Evolutionary conservation across 2,113 vertebrate genomes (phyloP).

Genomic region (Eclectus roratus): DNA sequence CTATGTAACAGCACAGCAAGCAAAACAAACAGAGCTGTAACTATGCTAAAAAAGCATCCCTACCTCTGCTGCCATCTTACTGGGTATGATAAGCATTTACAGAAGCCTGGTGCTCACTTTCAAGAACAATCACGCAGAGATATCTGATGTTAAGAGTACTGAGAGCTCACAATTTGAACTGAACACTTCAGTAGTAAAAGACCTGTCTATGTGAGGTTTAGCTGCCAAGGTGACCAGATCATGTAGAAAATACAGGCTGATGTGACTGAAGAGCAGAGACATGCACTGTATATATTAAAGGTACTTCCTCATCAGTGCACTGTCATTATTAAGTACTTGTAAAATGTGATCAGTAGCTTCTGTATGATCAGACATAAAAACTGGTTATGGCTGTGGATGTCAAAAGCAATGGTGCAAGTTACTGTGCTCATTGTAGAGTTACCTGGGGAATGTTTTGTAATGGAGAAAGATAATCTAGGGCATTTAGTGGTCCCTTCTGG

Average conservation of each 20-base stretch:
- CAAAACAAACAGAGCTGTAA: constrained; percentile 8
- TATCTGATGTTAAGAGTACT: not conserved
- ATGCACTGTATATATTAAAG: rapidly evolving
- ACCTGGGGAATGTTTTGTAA: not conserved
- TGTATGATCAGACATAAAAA: not conserved
- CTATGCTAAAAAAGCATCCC: not conserved
- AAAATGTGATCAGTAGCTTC: not conserved
- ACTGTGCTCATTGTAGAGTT: not conserved
- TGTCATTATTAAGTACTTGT: not conserved
- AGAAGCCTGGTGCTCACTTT: not conserved
- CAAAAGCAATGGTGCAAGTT: not conserved
- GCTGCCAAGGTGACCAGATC: not conserved
- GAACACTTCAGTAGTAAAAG: not conserved
- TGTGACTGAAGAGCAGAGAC: not conserved
- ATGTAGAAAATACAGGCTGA: not conserved
- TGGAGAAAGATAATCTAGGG: not conserved
- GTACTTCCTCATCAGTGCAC: not conserved
- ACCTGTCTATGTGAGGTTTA: not conserved
- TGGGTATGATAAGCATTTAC: not conserved
- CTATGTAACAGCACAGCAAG: not conserved
- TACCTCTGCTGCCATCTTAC: not conserved
- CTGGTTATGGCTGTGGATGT: not conserved
- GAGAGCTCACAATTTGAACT: not conserved
- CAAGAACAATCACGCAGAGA: not conserved
- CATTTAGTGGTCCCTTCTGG: not conserved